Base-by-base conservation (phyloP, 2,888 invertebrate genomes). In the Furcula furcula region DNA sequence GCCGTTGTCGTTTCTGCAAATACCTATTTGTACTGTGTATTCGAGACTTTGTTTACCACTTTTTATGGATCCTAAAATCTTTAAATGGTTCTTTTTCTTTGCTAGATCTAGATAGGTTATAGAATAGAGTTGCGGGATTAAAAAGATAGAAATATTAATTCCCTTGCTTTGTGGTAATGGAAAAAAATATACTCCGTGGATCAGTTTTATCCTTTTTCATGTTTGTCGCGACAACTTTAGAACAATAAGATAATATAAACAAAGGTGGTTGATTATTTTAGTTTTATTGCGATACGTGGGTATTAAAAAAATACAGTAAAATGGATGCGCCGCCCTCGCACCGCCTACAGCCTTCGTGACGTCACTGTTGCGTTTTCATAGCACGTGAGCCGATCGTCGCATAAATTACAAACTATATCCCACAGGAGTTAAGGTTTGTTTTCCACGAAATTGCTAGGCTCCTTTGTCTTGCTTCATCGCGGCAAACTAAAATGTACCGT, bases 391-490 rank as follows among this genome's bases (percentile, higher is more conserved):
- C 74, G 70, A 65, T 61, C 67, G 73, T 65, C 71, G 71, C 74
- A 82, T 84, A 85, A 84, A 86, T 84, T 83, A 82, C 77, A 69
- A 80, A 79, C 87, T 83, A 84, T 87, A 86, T 80, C 83, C 76
- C 84, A 61, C 73, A 79, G 68, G 76, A 78, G 77, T 83, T 86
- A 87, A 78, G 82, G 86, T 87, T 81, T 78, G 77, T 86, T 86
- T 88, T 85, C 71, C 78, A 73, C 73, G 75, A 79, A 84, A 83
- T 84, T 77, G 76, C 69, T 70, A 53, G 69, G 74, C 75, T 85
- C 73, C 87, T 88, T 88, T 87, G 87, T 87, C 84, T 87, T 79
- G 65, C 39, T 45, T 42, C 36, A 36, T 35, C 25, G 40, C 31
- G 47, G 40, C 47, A 49, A 36, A 39, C 56, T 46, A 72, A 69